Percentiles rank a stretch among this genome's conserved stretches.
Conservation (phyloP, 2,797 vertebrate genomes). For the Scolopax bukidnonensis region DNA sequence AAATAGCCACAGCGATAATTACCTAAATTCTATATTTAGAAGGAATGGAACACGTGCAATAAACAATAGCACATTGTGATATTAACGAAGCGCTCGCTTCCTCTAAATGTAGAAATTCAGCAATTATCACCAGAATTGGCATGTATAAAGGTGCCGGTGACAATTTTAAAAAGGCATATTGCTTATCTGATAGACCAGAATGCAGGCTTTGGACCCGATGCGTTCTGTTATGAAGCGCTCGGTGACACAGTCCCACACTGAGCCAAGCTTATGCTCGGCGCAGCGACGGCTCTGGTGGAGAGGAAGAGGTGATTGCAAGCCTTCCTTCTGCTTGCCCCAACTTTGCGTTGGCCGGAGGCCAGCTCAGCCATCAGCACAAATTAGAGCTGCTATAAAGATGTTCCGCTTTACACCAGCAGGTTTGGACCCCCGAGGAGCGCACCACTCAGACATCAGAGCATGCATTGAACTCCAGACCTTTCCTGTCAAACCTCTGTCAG, state of each 20-base stretch:
- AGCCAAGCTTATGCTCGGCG: conserved; percentile 67
- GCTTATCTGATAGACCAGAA: conserved; percentile 76
- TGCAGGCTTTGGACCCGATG: conserved; percentile 58
- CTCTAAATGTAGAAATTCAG: conserved; percentile 80
- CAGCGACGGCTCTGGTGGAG: conserved; percentile 4
- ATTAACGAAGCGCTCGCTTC: conserved; percentile 76
- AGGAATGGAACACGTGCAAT: conserved; percentile 67
- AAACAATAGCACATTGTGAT: conserved; percentile 78
- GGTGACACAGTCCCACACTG: conserved; percentile 60
- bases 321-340: conserved; percentile 66
- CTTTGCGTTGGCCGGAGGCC: conserved; percentile 31
- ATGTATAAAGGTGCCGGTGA: conserved; percentile 74
- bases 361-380: conserved; percentile 64
- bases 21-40: conserved; percentile 80
- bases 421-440: conserved; percentile 38
- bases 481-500: conserved; percentile 25
- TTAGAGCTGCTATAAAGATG: conserved; percentile 46
- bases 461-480: conserved; percentile 45
- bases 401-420: conserved; percentile 42
- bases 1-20: conserved; percentile 76
- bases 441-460: conserved; percentile 16
- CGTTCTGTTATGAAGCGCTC: conserved; percentile 57
- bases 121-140: conserved; percentile 80
- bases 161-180: conserved; percentile 78
- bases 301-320: conserved; percentile 60